phyloP scores from a whole-genome alignment of 2,888 invertebrate genomes.

The Stenurella melanura region DNA sequence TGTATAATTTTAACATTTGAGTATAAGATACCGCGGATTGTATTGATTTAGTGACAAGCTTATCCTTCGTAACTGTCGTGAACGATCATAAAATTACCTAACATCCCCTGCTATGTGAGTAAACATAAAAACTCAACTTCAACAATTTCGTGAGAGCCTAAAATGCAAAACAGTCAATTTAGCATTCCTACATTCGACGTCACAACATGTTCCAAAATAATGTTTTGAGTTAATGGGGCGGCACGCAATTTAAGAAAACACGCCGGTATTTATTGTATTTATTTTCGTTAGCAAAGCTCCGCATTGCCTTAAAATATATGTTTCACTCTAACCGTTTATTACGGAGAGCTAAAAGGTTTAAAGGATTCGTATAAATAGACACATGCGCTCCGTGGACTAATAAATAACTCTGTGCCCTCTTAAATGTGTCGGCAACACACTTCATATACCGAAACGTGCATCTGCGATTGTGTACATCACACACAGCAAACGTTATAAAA shows the following conservation, averaged over 20 bases:
- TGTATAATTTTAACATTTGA: too few species aligned
- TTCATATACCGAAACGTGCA: constrained; percentile 44
- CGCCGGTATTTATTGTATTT: constrained; percentile 10
- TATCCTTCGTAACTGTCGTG: too few species aligned
- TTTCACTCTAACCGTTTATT: constrained; percentile 43
- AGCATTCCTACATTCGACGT: constrained; percentile 4
- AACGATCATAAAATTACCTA: too few species aligned
- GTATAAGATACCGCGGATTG: too few species aligned
- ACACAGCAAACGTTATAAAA: constrained; percentile 45
- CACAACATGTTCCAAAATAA: constrained; percentile 14
- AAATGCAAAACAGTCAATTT: not conserved
- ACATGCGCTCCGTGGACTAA: constrained; percentile 45
- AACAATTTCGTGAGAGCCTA: not conserved
- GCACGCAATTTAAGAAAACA: constrained; percentile 2
- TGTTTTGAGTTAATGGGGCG: constrained; percentile 6
- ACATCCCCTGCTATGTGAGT: too few species aligned
- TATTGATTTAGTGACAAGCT: too few species aligned
- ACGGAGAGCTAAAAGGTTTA: constrained; percentile 52
- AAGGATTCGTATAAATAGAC: constrained; percentile 50
- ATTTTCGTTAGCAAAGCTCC: constrained; percentile 27
- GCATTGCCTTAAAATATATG: constrained; percentile 30
- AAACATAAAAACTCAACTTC: too few species aligned
- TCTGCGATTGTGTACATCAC: constrained; percentile 45
- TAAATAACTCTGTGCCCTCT: constrained; percentile 47
- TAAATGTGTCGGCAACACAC: constrained; percentile 48